phyloP scores from a whole-genome alignment of 2,888 invertebrate species.

The Trilocha varians region DNA sequence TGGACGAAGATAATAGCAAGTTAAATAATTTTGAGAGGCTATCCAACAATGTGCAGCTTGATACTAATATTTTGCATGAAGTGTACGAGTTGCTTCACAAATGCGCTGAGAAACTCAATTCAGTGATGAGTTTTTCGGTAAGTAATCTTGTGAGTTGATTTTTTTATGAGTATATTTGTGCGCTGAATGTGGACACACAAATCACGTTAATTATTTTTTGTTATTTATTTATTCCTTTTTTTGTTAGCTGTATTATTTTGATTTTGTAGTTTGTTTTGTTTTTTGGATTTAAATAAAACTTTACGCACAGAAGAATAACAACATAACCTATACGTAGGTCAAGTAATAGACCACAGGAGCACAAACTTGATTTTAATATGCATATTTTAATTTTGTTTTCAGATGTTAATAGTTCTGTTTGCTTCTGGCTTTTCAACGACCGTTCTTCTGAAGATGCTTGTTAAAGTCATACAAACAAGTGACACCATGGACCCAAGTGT shows the following conservation, averaged over 20 bases:
- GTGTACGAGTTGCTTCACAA: constrained; percentile 45
- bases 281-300: too few relatives aligned
- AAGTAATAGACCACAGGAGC: too few relatives aligned
- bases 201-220: too few relatives aligned
- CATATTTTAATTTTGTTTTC: constrained; percentile 17
- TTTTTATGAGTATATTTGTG: too few relatives aligned
- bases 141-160: constrained; percentile 3
- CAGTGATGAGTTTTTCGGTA: constrained; percentile 48
- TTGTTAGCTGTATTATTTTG: too few relatives aligned
- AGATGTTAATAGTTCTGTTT: constrained; percentile 42
- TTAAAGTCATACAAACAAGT: constrained; percentile 28
- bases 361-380: too few relatives aligned
- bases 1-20: constrained; percentile 14
- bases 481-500: constrained; percentile 16
- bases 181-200: too few relatives aligned
- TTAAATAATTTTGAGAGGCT: constrained; percentile 29
- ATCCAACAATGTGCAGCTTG: constrained; percentile 30
- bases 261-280: too few relatives aligned
- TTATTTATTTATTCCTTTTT: too few relatives aligned
- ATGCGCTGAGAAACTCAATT: constrained; percentile 41
- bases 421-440: constrained; percentile 43
- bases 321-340: too few relatives aligned
- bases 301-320: too few relatives aligned
- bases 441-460: constrained; percentile 36
- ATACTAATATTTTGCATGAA: constrained; percentile 36